Evolutionary conservation across 1,140 invertebrate species (phyloP), one percentile per base, ranked within the genome.

Genomic region (Diorhabda elongata): DNA sequence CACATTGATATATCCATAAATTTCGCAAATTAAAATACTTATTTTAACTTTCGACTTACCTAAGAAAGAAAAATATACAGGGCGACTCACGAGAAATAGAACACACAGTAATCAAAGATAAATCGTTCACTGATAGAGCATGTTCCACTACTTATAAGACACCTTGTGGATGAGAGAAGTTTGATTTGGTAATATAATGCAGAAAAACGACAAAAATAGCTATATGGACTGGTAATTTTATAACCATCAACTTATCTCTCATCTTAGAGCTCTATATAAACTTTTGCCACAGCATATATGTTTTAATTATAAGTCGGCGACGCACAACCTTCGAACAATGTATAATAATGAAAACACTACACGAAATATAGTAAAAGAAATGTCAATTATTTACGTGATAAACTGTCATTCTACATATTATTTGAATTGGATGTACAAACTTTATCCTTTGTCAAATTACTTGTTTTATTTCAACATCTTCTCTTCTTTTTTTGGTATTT

Each of bases 251-350:
- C 63, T 43, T 42, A 57, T 11, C 45, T 61, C 45, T 61, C 63
- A 44, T 60, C 67, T 59, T 42, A 64, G 42, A 67, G 67, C 56
- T 61, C 64, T 67, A 68, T 65, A 63, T 72, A 67, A 41, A 72
- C 67, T 67, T 68, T 65, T 71, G 68, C 70, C n/a, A 44, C 62
- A 71, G 64, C 56, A 70, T 67, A 60, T 60, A 64, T 66, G 61
- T 71, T 45, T 26, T 71, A 69, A 73, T 75, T 75, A 72, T 69
- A 69, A 75, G 73, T 69, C 73, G 76, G 75, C 75, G 75, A 76
- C 69, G 76, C 76, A 77, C 76, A 77, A 77, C 76, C 76, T 75
- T 77, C 73, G 69, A 72, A 77, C 72, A 76, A 69, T 75, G 6
- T 52, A 52, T 52, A 26, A 26, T 26, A n/a, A 52, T 52, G 47